Evolutionary conservation across 2,113 vertebrate genomes (phyloP).

Genomic region (Lathamus discolor): DNA sequence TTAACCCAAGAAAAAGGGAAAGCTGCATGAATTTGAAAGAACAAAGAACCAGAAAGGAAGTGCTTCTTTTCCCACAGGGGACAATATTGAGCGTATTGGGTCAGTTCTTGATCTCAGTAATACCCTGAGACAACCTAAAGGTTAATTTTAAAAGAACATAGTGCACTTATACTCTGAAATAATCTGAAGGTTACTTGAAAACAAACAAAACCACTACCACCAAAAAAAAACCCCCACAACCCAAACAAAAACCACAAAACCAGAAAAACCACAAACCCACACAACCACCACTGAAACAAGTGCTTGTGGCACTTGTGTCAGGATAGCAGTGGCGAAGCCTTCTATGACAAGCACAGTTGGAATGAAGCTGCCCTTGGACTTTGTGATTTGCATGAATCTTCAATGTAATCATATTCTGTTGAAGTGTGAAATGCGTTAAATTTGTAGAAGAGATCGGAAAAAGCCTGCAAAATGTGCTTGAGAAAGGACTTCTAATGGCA

Average conservation of each 20-base stretch:
- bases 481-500: background rate
- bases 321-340: background rate
- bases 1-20: background rate
- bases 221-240: background rate
- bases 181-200: background rate
- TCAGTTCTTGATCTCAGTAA: background rate
- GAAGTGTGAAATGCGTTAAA: background rate
- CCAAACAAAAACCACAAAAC: background rate
- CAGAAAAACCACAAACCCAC: background rate
- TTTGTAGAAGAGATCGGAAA: background rate
- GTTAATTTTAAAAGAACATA: background rate
- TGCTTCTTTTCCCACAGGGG: background rate
- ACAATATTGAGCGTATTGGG: background rate
- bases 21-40: background rate
- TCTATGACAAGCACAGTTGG: background rate
- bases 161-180: background rate
- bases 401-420: background rate
- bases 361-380: background rate
- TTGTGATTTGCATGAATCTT: background rate
- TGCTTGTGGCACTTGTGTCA: background rate
- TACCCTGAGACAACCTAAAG: background rate
- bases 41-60: background rate
- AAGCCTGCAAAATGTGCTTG: background rate
- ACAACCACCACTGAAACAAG: background rate
- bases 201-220: background rate